Conservation (phyloP, 2,888 invertebrate species). For the Onchidella celtica region DNA sequence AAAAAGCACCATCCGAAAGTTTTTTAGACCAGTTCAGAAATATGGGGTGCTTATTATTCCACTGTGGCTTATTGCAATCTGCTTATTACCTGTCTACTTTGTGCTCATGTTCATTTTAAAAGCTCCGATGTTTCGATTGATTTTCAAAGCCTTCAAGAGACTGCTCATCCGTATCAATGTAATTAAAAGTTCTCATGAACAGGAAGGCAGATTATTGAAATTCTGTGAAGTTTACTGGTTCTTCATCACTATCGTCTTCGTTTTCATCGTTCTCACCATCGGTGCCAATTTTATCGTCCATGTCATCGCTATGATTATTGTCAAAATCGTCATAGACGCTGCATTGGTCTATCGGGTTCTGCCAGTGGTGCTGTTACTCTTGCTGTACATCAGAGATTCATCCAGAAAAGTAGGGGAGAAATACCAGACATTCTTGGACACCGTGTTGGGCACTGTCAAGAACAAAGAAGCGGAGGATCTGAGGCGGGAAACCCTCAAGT, state of each 20-base stretch:
- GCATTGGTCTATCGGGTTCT: conserved; percentile 46
- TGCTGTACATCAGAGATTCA: conserved; percentile 52
- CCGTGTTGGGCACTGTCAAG: conserved; percentile 27
- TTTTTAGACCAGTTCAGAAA: conserved; percentile 29
- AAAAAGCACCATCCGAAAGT: conserved; percentile 15
- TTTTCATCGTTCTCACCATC: conserved; percentile 48
- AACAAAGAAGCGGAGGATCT: conserved; percentile 38
- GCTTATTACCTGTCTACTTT: conserved; percentile 23
- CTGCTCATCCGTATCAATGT: neutral
- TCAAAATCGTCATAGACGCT: conserved; percentile 46
- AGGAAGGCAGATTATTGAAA: neutral
- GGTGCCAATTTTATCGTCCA: conserved; percentile 52
- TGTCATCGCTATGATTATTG: conserved; percentile 40
- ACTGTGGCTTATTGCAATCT: conserved; percentile 21
- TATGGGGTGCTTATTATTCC: conserved; percentile 45
- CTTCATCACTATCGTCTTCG: conserved; percentile 39
- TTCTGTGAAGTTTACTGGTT: conserved; percentile 36
- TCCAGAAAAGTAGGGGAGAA: conserved; percentile 32
- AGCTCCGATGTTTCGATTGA: conserved; percentile 42
- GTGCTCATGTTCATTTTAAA: conserved; percentile 30
- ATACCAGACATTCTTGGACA: conserved; percentile 23
- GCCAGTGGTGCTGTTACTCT: conserved; percentile 43
- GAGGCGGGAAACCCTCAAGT: conserved; percentile 17
- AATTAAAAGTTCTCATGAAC: neutral
- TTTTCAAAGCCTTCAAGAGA: conserved; percentile 12